These are phyloP conservation scores for Perodicticus potto DNA, from an alignment of 2,797 vertebrate species.

Conservation along the genomic window DNA sequence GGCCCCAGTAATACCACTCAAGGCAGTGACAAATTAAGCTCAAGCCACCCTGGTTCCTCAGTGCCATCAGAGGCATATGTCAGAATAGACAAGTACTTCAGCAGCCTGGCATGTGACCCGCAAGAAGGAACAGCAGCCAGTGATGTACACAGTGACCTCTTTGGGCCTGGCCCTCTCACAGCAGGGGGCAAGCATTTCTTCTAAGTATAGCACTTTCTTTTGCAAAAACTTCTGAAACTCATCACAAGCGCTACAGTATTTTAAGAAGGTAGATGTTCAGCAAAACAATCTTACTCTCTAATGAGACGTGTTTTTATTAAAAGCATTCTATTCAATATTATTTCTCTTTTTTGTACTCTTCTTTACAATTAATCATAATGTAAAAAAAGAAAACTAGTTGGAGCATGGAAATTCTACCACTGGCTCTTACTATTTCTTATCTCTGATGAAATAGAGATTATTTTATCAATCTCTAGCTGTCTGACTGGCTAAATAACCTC, in stretches of 20 bases:
- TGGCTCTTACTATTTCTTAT: neutral
- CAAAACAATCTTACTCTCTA: neutral
- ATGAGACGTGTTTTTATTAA: neutral
- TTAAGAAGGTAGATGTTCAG: slow-evolving; percentile 26
- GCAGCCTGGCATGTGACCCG: neutral
- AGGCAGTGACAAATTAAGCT: neutral
- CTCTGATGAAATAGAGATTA: neutral
- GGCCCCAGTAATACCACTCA: neutral
- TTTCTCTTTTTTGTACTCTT: neutral
- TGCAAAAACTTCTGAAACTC: slow-evolving; percentile 11
- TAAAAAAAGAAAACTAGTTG: neutral
- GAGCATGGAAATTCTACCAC: neutral
- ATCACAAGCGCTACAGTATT: neutral
- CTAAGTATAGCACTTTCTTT: neutral
- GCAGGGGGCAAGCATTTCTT: neutral
- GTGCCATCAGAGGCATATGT: neutral
- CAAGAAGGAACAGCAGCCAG: neutral
- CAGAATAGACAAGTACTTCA: neutral
- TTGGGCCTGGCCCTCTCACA: neutral
- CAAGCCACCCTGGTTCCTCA: neutral
- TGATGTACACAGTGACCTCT: fast-evolving
- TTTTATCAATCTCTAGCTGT: neutral
- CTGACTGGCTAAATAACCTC: neutral
- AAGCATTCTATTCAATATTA: neutral
- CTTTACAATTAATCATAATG: neutral